Base-by-base conservation (phyloP, 2,888 invertebrate species). In the Synergus itoensis region DNA sequence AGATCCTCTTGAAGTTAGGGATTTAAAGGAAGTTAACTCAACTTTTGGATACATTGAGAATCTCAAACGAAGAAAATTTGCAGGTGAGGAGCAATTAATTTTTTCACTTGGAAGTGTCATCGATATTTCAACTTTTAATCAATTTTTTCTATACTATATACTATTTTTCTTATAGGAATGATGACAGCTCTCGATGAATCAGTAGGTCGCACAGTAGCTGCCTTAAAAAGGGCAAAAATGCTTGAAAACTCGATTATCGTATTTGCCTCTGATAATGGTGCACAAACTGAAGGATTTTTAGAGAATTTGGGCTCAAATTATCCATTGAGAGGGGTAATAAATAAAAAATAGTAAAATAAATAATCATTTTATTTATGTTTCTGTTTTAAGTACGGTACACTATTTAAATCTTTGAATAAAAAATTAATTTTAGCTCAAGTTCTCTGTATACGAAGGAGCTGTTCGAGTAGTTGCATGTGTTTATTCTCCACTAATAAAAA, bases 401-500 rank as follows among this genome's bases (percentile, higher is more conserved):
- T 53, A 53, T 5, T n/a, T 1, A n/a, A 7, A n/a, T 53, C 8
- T 53, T 53, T n/a, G 60, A 16, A 65, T 57, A n/a, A 60, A 63
- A 45, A 21, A 57, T 65, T 43, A 40, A 73, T 89, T 89, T 5
- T 83, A 95, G 95, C 93, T 95, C 90, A 98, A 98, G 92, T 93
- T 95, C 85, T 95, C 96, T 0, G 93, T 97, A 0, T 97, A 96
- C 94, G 98, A 99, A 92, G 98, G 98, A 4, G 98, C 95, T 0
- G 94, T 97, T 0, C 94, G 97, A 79, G 96, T 96, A 0, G 95
- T 95, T 0, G 96, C 96, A 0, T 95, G 96, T 65, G 93, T 98
- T 76, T 97, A 96, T 95, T 96, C 95, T 87, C 95, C 96, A 0
- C 83, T 93, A 48, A 89, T 95, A n/a, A 89, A 92, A 67, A 92